These are phyloP conservation scores for Characodon lateralis DNA, from an alignment of 2,797 vertebrate species.

Conservation along the genomic window DNA sequence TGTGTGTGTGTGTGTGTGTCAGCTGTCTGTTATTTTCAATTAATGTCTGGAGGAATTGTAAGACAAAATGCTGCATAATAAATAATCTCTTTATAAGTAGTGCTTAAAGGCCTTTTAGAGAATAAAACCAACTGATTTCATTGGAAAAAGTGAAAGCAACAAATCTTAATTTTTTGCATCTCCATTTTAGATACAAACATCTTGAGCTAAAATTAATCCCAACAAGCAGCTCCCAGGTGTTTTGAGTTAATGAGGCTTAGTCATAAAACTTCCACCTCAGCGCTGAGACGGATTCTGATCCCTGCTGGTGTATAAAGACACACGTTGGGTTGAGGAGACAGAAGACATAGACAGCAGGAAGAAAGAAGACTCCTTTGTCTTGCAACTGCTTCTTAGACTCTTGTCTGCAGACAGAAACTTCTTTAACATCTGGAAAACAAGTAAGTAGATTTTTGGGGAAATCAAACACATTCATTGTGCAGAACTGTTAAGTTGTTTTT, in stretches of 20 bases:
- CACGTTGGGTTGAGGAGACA: not conserved
- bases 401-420: not conserved
- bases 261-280: not conserved
- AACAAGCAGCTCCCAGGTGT: not conserved
- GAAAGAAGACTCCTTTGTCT: slow-evolving; percentile 13
- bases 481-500: too few relatives aligned
- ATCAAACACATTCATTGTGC: too few relatives aligned
- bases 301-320: not conserved
- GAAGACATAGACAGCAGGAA: not conserved
- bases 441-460: not conserved
- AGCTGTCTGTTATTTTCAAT: not conserved
- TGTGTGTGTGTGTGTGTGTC: not conserved
- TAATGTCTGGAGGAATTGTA: not conserved
- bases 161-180: not conserved
- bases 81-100: not conserved
- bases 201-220: not conserved
- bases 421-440: not conserved
- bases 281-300: not conserved
- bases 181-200: not conserved
- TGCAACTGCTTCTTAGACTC: slow-evolving; percentile 6
- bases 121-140: not conserved
- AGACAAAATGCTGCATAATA: not conserved
- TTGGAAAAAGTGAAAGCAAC: not conserved
- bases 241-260: slow-evolving; percentile 5
- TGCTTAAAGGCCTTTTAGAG: not conserved